Conservation (phyloP, 1,140 invertebrate species). For the Drosophila fuyamai region DNA sequence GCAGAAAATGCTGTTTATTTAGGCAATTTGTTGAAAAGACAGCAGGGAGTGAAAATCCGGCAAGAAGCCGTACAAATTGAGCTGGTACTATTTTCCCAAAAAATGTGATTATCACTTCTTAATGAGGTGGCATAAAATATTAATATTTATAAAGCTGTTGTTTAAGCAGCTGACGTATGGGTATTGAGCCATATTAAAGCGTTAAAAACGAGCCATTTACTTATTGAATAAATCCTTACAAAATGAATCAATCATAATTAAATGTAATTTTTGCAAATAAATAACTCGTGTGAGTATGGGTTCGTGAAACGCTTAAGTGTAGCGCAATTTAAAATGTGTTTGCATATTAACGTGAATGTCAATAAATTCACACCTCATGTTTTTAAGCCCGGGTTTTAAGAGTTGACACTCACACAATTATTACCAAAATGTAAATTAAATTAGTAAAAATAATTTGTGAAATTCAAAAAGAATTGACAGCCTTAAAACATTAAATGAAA, state of each 20-base stretch:
- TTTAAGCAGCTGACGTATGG: too few relatives aligned
- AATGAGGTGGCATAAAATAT: neutral
- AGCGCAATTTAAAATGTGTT: constrained; percentile 3
- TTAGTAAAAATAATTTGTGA: neutral
- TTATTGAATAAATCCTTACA: constrained; percentile 3
- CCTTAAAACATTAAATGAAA: too few relatives aligned
- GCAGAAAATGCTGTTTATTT: constrained; percentile 61
- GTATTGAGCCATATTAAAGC: neutral
- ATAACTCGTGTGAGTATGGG: neutral
- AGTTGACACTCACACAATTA: constrained; percentile 2
- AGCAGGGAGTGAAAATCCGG: neutral
- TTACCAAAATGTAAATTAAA: constrained; percentile 1
- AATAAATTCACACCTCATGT: constrained; percentile 15
- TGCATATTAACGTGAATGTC: constrained; percentile 9
- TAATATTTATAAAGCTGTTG: neutral
- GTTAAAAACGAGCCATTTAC: neutral
- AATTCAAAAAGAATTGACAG: too few relatives aligned
- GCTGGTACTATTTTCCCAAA: neutral
- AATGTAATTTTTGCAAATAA: constrained; percentile 5
- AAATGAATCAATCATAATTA: constrained; percentile 23
- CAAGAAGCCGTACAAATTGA: neutral
- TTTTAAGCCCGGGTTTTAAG: neutral
- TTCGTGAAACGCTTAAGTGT: constrained; percentile 6
- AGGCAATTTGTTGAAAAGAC: constrained; percentile 36
- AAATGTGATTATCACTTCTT: constrained; percentile 7